Percentiles rank a stretch among this genome's conserved stretches.
These are phyloP conservation scores for Trachymyrmex septentrionalis DNA, from an alignment of 1,140 invertebrate species.

Conservation along the genomic window DNA sequence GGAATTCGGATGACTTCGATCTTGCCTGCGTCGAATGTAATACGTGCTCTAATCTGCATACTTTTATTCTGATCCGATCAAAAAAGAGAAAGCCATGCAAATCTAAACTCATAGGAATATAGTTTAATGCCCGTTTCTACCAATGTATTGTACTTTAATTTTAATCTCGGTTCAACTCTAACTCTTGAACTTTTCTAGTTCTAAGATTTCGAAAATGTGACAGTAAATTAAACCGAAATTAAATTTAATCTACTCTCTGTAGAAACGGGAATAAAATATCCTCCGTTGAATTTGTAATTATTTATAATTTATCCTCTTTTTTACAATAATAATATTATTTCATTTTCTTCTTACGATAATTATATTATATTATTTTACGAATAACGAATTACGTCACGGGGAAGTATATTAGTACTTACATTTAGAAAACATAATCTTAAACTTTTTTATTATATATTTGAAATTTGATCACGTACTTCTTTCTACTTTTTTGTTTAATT, in stretches of 20 bases:
- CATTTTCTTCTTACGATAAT: neutral
- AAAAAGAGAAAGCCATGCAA: neutral
- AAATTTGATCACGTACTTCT: neutral
- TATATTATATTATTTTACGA: neutral
- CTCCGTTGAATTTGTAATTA: neutral
- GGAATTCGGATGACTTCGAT: conserved; percentile 46
- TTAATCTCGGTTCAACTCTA: no score
- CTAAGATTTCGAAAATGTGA: no score
- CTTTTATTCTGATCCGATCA: conserved; percentile 40
- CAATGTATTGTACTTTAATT: no score
- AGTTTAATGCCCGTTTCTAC: neutral
- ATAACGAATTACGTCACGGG: no score
- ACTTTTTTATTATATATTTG: neutral
- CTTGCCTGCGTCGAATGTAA: conserved; percentile 35
- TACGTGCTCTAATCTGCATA: conserved; percentile 58
- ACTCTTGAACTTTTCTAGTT: no score
- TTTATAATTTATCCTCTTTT: neutral
- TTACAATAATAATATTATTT: neutral
- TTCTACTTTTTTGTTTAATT: neutral
- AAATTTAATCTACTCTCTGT: no score
- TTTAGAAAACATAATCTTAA: no score
- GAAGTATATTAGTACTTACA: neutral
- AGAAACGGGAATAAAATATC: neutral
- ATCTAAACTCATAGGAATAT: neutral
- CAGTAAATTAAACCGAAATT: no score